phyloP scores from a whole-genome alignment of 2,888 invertebrate genomes.

The Acrobasis suavella region DNA sequence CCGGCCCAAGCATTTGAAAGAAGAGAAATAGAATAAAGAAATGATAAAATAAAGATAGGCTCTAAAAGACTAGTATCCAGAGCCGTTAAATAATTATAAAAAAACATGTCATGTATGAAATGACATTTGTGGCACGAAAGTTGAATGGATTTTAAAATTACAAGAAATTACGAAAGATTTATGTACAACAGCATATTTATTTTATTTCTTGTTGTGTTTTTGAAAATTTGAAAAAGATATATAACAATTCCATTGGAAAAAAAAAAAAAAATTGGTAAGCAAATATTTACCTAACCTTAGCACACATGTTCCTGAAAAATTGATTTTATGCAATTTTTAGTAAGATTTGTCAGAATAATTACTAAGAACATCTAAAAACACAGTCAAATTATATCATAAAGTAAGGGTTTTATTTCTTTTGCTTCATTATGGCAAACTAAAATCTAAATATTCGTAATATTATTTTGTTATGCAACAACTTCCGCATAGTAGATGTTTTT shows the following conservation, averaged over 20 bases:
- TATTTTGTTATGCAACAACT: constrained; percentile 28
- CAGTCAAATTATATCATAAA: not conserved
- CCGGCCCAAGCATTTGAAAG: too few relatives aligned
- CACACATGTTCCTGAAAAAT: constrained; percentile 17
- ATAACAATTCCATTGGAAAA: not conserved
- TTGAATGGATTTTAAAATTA: constrained; percentile 8
- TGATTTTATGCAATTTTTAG: not conserved
- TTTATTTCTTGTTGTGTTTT: not conserved
- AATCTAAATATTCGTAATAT: not conserved
- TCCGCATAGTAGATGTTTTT: constrained; percentile 3
- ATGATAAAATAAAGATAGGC: too few relatives aligned
- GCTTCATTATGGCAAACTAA: not conserved
- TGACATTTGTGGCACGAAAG: constrained; percentile 9
- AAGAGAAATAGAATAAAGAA: too few relatives aligned
- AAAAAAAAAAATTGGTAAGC: constrained; percentile 1
- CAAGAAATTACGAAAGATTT: not conserved
- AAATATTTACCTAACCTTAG: constrained; percentile 16
- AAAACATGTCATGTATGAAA: too few relatives aligned
- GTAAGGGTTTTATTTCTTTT: not conserved
- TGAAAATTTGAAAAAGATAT: not conserved
- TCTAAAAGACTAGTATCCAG: too few relatives aligned
- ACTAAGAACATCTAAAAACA: not conserved
- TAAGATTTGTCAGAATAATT: not conserved
- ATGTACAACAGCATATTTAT: not conserved
- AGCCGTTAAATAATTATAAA: too few relatives aligned